Conservation (phyloP, 2,113 vertebrate species). For the Phyllostomus discolor region DNA sequence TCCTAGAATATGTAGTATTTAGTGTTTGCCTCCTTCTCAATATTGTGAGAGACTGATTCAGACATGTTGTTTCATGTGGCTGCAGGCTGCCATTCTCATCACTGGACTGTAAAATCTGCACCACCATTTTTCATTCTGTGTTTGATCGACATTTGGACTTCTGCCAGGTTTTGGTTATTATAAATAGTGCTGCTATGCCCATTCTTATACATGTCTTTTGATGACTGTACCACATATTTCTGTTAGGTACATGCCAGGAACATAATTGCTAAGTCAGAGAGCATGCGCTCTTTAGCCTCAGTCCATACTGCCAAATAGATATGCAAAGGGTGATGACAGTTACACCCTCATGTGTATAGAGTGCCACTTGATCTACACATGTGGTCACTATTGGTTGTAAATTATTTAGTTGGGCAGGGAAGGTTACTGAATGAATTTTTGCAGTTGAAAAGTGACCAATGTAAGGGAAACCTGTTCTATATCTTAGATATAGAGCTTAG, state of each 20-base stretch:
- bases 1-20: background rate
- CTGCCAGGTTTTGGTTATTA: background rate
- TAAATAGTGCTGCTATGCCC: background rate
- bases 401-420: background rate
- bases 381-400: background rate
- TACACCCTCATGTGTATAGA: background rate
- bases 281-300: background rate
- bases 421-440: background rate
- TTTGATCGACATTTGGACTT: background rate
- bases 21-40: background rate
- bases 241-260: background rate
- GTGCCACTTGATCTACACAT: background rate
- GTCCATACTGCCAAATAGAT: background rate
- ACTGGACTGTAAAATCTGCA: background rate
- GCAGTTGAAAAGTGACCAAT: background rate
- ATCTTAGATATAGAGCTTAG: background rate
- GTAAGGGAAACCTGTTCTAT: background rate
- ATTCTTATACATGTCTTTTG: background rate
- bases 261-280: background rate
- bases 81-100: background rate
- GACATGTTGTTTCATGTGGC: background rate
- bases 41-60: background rate
- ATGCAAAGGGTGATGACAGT: background rate
- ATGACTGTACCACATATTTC: background rate
- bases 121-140: background rate